Evolutionary conservation across 2,888 invertebrate genomes (phyloP).

Genomic region (Melipona beecheii): DNA sequence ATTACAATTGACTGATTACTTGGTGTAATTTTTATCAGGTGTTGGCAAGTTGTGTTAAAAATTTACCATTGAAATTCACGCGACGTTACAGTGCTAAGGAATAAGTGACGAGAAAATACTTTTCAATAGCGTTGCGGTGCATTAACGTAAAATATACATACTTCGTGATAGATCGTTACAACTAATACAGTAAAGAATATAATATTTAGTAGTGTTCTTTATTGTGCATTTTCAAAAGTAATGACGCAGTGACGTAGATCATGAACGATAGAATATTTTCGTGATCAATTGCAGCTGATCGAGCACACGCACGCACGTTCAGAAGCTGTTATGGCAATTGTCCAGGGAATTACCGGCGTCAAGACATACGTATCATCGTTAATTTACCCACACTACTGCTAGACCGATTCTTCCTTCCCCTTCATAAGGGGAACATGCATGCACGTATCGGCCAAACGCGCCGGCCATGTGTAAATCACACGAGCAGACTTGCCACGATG

Average conservation of each 20-base stretch:
- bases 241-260: not conserved
- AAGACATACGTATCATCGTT: conserved; percentile 41
- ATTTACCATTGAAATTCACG: too few relatives aligned
- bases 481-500: not conserved
- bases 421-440: not conserved
- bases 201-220: too few relatives aligned
- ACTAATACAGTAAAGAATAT: too few relatives aligned
- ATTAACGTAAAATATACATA: too few relatives aligned
- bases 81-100: too few relatives aligned
- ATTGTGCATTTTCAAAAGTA: not conserved
- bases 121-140: too few relatives aligned
- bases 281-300: not conserved
- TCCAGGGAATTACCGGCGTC: conserved; percentile 36
- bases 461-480: conserved; percentile 34
- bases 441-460: not conserved
- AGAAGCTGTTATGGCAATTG: conserved; percentile 23
- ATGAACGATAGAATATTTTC: not conserved
- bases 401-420: conserved; percentile 32
- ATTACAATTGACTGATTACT: too few relatives aligned
- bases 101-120: too few relatives aligned
- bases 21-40: too few relatives aligned
- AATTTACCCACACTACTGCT: conserved; percentile 23
- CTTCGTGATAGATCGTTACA: too few relatives aligned
- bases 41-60: too few relatives aligned
- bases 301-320: conserved; percentile 17